These are phyloP conservation scores for Anthrax anthrax DNA, from an alignment of 2,888 invertebrate species.

Conservation along the genomic window DNA sequence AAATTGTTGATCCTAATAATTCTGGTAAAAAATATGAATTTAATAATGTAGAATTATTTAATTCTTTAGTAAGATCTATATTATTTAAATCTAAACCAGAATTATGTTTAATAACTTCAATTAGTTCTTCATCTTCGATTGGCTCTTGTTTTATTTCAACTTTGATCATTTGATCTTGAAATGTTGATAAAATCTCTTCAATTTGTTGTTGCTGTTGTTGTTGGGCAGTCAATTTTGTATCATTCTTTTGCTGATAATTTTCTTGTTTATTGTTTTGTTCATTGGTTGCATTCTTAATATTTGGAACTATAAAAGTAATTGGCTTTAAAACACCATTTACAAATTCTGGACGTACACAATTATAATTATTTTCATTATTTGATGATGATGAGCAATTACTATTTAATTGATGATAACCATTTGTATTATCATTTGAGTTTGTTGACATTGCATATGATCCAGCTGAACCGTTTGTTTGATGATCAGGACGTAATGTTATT, in stretches of 20 bases:
- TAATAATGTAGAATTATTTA: not conserved
- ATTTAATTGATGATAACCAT: too few species aligned
- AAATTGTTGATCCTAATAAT: too few species aligned
- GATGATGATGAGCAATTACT: too few species aligned
- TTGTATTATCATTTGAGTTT: too few species aligned
- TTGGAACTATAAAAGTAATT: not conserved
- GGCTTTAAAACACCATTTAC: constrained; percentile 9
- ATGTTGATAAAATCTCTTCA: not conserved
- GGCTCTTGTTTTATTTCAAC: constrained; percentile 2
- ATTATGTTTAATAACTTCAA: not conserved
- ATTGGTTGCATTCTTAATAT: constrained; percentile 1
- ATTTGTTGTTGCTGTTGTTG: not conserved
- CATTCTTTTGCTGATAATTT: not conserved
- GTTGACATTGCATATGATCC: too few species aligned
- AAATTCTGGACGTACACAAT: constrained; percentile 5
- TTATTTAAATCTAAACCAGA: not conserved
- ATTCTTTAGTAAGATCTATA: not conserved
- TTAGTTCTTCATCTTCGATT: constrained; percentile 3
- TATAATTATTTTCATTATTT: constrained; percentile 6
- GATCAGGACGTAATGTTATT: too few species aligned
- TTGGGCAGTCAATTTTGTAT: not conserved
- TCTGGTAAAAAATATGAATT: not conserved
- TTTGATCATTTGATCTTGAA: not conserved
- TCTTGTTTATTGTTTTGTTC: constrained; percentile 2
- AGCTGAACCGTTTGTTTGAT: too few species aligned